Percentiles rank a stretch among this genome's conserved stretches.
Conservation (phyloP, 2,888 invertebrate species). For the Drosophila fungiperda region DNA sequence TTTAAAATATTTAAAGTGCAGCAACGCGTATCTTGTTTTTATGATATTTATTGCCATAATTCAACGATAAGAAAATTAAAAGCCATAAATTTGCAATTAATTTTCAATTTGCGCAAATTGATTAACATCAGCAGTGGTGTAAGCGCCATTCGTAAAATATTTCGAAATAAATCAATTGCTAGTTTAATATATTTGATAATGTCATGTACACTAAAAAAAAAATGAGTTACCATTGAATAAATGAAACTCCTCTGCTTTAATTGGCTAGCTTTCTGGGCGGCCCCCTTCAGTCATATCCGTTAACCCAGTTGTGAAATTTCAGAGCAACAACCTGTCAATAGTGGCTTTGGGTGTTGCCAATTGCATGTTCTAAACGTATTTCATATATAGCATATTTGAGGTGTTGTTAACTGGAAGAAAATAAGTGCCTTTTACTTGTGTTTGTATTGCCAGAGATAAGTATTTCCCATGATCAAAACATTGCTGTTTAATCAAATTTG, state of each 20-base stretch:
- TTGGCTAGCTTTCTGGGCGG: slow-evolving; percentile 6
- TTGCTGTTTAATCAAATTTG: slow-evolving; percentile 14
- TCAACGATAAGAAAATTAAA: slow-evolving; percentile 82
- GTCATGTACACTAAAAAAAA: not conserved
- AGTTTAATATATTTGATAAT: slow-evolving; percentile 23
- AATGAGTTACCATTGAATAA: slow-evolving; percentile 7
- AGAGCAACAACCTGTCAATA: slow-evolving; percentile 5
- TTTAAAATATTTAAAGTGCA: slow-evolving; percentile 59
- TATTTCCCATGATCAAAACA: slow-evolving; percentile 38
- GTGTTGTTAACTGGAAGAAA: not conserved
- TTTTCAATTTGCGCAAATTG: slow-evolving; percentile 82
- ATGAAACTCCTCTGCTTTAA: slow-evolving; percentile 11
- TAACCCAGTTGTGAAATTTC: not conserved
- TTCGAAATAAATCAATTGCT: slow-evolving; percentile 64
- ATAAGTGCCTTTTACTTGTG: slow-evolving; percentile 11
- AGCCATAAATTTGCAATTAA: slow-evolving; percentile 83
- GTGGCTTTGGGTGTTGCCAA: slow-evolving; percentile 9
- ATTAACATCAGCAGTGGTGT: slow-evolving; percentile 67
- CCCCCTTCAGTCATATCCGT: slow-evolving; percentile 16
- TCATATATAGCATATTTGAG: not conserved
- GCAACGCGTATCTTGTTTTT: slow-evolving; percentile 13
- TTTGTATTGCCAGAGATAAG: slow-evolving; percentile 1
- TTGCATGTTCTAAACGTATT: slow-evolving; percentile 2
- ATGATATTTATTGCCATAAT: slow-evolving; percentile 64
- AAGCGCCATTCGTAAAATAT: slow-evolving; percentile 60